phyloP scores from a whole-genome alignment of 2,888 invertebrate species.

The Aphidoletes aphidimyza region DNA sequence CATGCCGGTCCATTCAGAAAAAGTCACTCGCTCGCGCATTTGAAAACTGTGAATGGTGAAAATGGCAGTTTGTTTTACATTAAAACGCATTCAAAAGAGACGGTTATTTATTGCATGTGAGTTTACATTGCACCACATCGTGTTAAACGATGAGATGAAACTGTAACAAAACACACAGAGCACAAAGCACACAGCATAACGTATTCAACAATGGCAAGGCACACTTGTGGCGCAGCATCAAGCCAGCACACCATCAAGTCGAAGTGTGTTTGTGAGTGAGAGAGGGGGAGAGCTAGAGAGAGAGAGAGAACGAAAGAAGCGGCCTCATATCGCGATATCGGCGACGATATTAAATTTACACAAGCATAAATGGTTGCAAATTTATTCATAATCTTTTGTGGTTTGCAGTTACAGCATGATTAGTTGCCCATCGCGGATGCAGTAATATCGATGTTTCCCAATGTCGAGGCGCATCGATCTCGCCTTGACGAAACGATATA shows the following conservation, averaged over 20 bases:
- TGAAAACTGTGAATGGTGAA: conserved; percentile 52
- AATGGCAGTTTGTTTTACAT: conserved; percentile 52
- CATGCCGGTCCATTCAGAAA: conserved; percentile 26
- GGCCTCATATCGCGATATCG: conserved; percentile 9
- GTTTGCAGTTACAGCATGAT: conserved; percentile 28
- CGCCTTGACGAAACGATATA: background rate
- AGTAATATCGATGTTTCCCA: background rate
- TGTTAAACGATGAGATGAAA: conserved; percentile 47
- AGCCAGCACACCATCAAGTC: background rate
- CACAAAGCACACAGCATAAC: too few species aligned
- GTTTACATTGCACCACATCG: conserved; percentile 50
- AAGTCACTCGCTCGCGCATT: background rate
- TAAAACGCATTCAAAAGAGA: conserved; percentile 50
- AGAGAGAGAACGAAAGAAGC: background rate
- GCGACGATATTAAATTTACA: conserved; percentile 50
- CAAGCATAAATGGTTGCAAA: conserved; percentile 54
- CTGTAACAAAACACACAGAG: conserved; percentile 51
- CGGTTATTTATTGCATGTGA: conserved; percentile 53
- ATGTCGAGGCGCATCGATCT: conserved; percentile 13
- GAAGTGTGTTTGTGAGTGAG: background rate
- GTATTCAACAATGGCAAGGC: background rate
- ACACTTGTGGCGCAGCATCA: conserved; percentile 29
- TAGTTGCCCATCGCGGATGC: conserved; percentile 35
- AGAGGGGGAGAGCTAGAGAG: background rate
- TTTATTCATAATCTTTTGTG: conserved; percentile 54